Evolutionary conservation across 2,888 invertebrate genomes (phyloP), one percentile per base, ranked within the genome.

Genomic region (Candidula unifasciata): DNA sequence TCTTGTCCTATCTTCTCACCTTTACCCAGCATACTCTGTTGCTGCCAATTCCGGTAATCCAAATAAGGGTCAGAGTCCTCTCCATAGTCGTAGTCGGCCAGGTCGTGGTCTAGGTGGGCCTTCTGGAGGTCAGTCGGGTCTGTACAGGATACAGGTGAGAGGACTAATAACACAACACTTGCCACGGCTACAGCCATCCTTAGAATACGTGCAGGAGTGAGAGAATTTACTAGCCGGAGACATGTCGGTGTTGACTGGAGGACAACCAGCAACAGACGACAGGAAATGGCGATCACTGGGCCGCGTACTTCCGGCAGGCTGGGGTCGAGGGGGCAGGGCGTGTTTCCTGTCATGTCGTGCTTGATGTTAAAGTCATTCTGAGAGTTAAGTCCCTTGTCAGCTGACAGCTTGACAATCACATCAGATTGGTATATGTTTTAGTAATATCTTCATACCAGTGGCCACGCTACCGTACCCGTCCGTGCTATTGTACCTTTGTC

Each of bases 21-120:
- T 66, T 82, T 82, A 2, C 82, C 82, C 27, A 82, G 30, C 66
- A 68, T 52, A 21, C 73, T 66, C 52, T 82, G 82, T 24, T 82
- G 76, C 16, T 35, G 71, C 82, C 82, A 76, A 1, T n/a, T 30
- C 18, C 13, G 27, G 30, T 69, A 69, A n/a, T 69, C 27, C 69
- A 35, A 69, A 37, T 54, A 80, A 16, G 21, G n/a, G 33, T 52
- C 54, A 24, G 3, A 16, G 21, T 80, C 54, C 10, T 69, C 54
- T 68, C 24, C 21, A 24, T 80, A 69, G 27, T 80, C 80, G n/a
- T 80, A 80, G n/a, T 80, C 80, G 24, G 24, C 37, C 2, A 2
- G 24, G n/a, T n/a, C 18, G 44, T 68, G 66, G 24, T 71, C 71
- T 18, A 37, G 3, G 16, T 27, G 35, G 18, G 71, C 27, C 2